Evolutionary conservation across 64 coral and sea anemone species (phyloP).

Genomic region (Porites australiensis): DNA sequence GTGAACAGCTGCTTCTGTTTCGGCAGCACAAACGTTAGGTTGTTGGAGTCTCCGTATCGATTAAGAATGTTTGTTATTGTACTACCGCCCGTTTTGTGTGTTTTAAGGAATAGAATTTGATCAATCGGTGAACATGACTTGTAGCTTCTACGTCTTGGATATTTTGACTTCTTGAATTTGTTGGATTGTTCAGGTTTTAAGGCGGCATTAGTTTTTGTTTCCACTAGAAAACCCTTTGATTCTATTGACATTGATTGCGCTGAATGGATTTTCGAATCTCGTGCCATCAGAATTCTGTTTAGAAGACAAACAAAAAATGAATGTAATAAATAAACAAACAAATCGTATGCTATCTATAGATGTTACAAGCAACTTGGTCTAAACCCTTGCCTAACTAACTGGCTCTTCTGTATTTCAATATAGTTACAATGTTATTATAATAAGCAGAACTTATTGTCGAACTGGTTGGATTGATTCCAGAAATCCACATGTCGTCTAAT

Average conservation of each 20-base stretch:
- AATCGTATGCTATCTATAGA: too few species aligned
- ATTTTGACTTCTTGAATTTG: not conserved
- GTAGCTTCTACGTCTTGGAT: not conserved
- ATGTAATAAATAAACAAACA: too few species aligned
- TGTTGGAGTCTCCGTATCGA: constrained; percentile 72
- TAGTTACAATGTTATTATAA: too few species aligned
- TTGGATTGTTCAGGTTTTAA: not conserved
- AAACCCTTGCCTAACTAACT: too few species aligned
- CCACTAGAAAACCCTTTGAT: not conserved
- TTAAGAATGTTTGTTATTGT: constrained; percentile 94
- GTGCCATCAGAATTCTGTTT: not conserved
- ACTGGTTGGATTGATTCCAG: too few species aligned
- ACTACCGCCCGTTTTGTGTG: constrained; percentile 91
- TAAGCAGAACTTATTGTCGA: too few species aligned
- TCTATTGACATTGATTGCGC: not conserved
- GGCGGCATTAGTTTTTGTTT: not conserved
- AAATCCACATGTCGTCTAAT: too few species aligned
- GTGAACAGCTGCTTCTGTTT: constrained; percentile 70
- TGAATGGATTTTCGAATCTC: not conserved
- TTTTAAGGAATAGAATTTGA: constrained; percentile 81
- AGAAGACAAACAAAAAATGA: not conserved
- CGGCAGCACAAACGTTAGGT: constrained; percentile 84
- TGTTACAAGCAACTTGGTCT: too few species aligned
- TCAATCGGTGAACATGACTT: constrained; percentile 51
- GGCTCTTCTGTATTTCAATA: too few species aligned